Percentiles rank a stretch among this genome's conserved stretches.
Conservation (phyloP, 1,140 invertebrate species). For the Lepeophtheirus salmonis region DNA sequence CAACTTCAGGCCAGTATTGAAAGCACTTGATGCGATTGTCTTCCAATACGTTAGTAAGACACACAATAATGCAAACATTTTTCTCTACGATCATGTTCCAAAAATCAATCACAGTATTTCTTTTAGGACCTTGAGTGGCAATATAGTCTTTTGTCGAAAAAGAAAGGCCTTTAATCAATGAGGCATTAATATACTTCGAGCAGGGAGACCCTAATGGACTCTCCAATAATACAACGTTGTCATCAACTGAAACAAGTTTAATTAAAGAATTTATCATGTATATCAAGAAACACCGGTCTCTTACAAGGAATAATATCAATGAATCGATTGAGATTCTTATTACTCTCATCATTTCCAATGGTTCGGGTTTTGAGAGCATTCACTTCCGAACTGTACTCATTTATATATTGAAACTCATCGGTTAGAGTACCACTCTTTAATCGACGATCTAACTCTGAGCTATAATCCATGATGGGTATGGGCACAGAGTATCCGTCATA, state of each 20-base stretch:
- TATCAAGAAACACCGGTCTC: background rate
- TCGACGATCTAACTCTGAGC: background rate
- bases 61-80: conserved; percentile 30
- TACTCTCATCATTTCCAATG: conserved; percentile 2
- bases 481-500: too few relatives aligned
- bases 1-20: background rate
- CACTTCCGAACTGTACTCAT: background rate
- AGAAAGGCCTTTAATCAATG: background rate
- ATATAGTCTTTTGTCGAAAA: conserved; percentile 21
- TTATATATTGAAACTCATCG: background rate
- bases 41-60: conserved; percentile 25
- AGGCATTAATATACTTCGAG: background rate
- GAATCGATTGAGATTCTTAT: conserved; percentile 19
- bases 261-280: background rate
- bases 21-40: conserved; percentile 18
- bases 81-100: conserved; percentile 37
- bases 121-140: conserved; percentile 30
- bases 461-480: background rate
- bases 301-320: conserved; percentile 18
- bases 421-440: background rate
- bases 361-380: background rate
- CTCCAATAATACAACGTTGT: background rate
- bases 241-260: background rate
- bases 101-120: conserved; percentile 34
- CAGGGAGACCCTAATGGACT: background rate